Percentiles rank a stretch among this genome's conserved stretches.
Evolutionary conservation across 2,888 invertebrate species (phyloP).

Genomic region (Trachelus stipa): DNA sequence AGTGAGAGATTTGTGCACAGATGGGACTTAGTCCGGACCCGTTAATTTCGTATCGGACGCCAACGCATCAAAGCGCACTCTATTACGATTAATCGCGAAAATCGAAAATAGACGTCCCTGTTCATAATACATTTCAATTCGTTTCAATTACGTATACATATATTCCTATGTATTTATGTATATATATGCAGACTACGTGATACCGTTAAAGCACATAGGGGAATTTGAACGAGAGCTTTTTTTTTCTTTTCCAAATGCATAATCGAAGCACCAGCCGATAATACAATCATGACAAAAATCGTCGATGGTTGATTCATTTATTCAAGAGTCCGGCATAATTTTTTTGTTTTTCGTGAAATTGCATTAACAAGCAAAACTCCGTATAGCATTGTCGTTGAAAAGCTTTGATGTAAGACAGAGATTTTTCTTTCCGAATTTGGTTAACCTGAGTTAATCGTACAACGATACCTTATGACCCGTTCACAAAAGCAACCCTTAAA

Average conservation of each 20-base stretch:
- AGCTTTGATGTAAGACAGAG: neutral
- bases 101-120: neutral
- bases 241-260: neutral
- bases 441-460: neutral
- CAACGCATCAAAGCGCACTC: neutral
- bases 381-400: neutral
- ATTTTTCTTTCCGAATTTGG: neutral
- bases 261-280: neutral
- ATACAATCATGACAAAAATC: neutral
- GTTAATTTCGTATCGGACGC: neutral
- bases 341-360: neutral
- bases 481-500: neutral
- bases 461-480: neutral
- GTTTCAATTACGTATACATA: neutral
- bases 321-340: neutral
- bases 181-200: neutral
- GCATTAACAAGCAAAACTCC: too few species aligned
- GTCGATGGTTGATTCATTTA: neutral
- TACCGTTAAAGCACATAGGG: neutral
- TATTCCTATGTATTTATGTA: neutral
- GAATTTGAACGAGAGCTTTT: neutral
- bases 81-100: neutral
- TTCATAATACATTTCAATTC: neutral
- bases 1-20: neutral
- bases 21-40: neutral